Base-by-base conservation (phyloP, 1,140 invertebrate genomes). In the Drosophila repletoides region DNA sequence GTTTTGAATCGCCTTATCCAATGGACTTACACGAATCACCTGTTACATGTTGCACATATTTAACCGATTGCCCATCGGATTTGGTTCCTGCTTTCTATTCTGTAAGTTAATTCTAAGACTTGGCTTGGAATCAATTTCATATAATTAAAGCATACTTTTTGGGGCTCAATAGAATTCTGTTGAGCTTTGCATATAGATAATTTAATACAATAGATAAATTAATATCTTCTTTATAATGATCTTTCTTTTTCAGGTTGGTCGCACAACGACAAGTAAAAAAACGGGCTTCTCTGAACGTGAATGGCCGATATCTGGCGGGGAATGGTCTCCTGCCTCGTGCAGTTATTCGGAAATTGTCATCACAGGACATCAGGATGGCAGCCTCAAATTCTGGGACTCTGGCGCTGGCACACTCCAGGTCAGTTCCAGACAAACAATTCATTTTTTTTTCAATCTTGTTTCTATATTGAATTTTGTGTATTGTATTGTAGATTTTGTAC, bases 21-120 rank as follows among this genome's bases (percentile, higher is more conserved):
- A 99, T 99, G 97, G 98, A 99, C 92, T 94, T 99, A 70, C 98
- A 99, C 91, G 98, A 99, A 92, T 98, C 97, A 49, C 96, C 97
- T 24, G 97, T 99, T 53, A 99, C 98, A 40, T 97, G 95, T 91
- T 98, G 98, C 91, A 94, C 95, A 52, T 99, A 99, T 92, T 95
- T 98, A 86, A 97, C 97, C 29, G 98, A 99, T 92, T 99, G 98
- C 91, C 98, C 98, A 22, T 96, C 96, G 46, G 98, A 99, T 92
- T 93, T 99, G 77, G 98, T 99, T 75, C 95, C 95, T 59, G 95
- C 95, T 33, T 94, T 97, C 80, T 97, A 97, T 91, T 95, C 95
- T 6, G 88, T 90, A 36, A 88, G 84, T 74, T 4, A 12, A 29
- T 12, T 6, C 0, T 2, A n/a, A 2, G 0, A n/a, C n/a, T n/a